Evolutionary conservation across 23 tunicate species (phyloP).

Genomic region (Phallusia fumigata): DNA sequence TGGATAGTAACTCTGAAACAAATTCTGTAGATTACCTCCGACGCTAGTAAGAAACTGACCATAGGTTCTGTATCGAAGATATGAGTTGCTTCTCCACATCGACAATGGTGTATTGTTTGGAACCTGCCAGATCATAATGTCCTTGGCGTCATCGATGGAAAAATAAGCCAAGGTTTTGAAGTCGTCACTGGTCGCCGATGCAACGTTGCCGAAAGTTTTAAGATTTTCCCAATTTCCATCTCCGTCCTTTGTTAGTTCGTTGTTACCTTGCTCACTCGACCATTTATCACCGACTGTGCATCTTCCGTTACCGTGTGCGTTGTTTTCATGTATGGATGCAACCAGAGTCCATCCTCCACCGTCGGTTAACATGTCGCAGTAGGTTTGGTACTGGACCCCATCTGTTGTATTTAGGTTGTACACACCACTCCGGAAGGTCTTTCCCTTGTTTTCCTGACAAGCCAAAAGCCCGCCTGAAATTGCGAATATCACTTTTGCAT

Average conservation of each 20-base stretch:
- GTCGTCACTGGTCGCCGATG: conserved; percentile 40
- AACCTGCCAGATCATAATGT: conserved; percentile 40
- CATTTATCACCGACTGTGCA: conserved; percentile 39
- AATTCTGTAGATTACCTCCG: conserved; percentile 15
- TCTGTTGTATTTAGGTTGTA: neutral
- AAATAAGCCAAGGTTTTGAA: conserved; percentile 34
- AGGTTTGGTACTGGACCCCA: conserved; percentile 4
- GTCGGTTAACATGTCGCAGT: conserved; percentile 20
- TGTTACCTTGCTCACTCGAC: conserved; percentile 50
- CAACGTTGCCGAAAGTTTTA: conserved; percentile 8
- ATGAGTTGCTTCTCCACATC: conserved; percentile 7
- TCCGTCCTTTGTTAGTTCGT: conserved; percentile 19
- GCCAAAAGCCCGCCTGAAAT: too few species aligned
- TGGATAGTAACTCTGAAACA: conserved; percentile 17
- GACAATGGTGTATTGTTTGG: conserved; percentile 36
- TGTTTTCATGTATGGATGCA: conserved; percentile 43
- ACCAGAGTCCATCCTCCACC: conserved; percentile 51
- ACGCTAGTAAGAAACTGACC: conserved; percentile 13
- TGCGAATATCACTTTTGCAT: too few species aligned
- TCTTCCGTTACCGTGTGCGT: conserved; percentile 22
- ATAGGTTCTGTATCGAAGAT: conserved; percentile 23
- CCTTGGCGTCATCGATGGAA: conserved; percentile 23
- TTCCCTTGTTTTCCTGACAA: too few species aligned
- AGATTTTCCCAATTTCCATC: conserved; percentile 36
- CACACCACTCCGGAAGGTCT: neutral